Conservation (phyloP, 1,140 invertebrate species). For the Aricia agestis region DNA sequence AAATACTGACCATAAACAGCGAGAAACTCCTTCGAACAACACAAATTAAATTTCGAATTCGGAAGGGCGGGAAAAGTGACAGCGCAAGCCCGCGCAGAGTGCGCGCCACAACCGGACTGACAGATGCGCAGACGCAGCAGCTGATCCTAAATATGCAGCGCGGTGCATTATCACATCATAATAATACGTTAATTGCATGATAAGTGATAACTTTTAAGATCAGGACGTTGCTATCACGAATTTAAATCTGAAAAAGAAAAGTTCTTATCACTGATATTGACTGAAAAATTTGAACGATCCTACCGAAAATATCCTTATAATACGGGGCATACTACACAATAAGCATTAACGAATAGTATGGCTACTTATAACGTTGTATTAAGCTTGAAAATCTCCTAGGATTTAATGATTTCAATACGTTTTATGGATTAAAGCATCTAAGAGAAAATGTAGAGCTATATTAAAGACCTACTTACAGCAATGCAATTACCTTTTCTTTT, state of each 20-base stretch:
- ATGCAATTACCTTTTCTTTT: too few relatives aligned
- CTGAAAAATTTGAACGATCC: too few relatives aligned
- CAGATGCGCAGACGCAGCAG: conserved; percentile 41
- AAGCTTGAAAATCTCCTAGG: too few relatives aligned
- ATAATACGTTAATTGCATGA: background rate
- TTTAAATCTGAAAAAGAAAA: background rate
- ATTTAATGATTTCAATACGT: too few relatives aligned
- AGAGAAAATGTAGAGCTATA: too few relatives aligned
- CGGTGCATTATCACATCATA: background rate
- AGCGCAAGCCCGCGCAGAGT: conserved; percentile 42
- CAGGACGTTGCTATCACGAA: background rate
- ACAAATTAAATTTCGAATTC: background rate
- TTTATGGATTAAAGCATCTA: too few relatives aligned
- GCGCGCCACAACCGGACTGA: conserved; percentile 49
- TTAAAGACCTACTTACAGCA: too few relatives aligned
- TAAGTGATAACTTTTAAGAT: background rate
- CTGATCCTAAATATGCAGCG: conserved; percentile 34
- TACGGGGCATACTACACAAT: too few relatives aligned
- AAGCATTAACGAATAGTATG: too few relatives aligned
- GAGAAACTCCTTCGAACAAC: conserved; percentile 7
- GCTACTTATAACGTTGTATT: too few relatives aligned
- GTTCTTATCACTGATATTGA: too few relatives aligned
- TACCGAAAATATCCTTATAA: too few relatives aligned
- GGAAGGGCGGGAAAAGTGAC: conserved; percentile 36
- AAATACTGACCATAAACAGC: conserved; percentile 11